phyloP scores from a whole-genome alignment of 2,888 invertebrate species.

The Tiliacea citrago region DNA sequence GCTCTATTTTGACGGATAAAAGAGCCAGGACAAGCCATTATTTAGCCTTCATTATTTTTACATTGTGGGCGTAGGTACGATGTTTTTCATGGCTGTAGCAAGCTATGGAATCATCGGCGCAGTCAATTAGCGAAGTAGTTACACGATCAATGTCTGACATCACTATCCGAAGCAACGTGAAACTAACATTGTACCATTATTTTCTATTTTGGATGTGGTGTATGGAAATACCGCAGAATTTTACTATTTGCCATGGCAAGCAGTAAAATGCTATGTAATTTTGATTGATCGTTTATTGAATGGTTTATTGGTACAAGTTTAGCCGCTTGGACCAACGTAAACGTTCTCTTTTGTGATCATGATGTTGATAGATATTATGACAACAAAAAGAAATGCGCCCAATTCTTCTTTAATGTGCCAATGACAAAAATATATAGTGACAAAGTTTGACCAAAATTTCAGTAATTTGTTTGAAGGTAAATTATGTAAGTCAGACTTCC shows the following conservation, averaged over 20 bases:
- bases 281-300: no score
- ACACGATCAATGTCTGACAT: constrained; percentile 54
- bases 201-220: constrained; percentile 34
- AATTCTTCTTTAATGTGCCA: neutral
- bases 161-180: constrained; percentile 14
- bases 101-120: constrained; percentile 37
- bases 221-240: neutral
- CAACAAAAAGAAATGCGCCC: neutral
- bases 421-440: neutral
- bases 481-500: neutral
- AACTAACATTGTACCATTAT: constrained; percentile 8
- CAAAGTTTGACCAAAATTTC: no score
- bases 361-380: neutral
- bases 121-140: constrained; percentile 44
- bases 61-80: constrained; percentile 30
- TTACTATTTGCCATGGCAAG: neutral
- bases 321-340: no score
- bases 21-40: neutral
- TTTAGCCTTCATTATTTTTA: constrained; percentile 4
- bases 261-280: no score
- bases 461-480: neutral
- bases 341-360: constrained; percentile 5
- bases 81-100: constrained; percentile 22
- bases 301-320: no score
- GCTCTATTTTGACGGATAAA: neutral